Conservation (phyloP, 2,113 vertebrate species). For the Brienomyrus brachyistius region DNA sequence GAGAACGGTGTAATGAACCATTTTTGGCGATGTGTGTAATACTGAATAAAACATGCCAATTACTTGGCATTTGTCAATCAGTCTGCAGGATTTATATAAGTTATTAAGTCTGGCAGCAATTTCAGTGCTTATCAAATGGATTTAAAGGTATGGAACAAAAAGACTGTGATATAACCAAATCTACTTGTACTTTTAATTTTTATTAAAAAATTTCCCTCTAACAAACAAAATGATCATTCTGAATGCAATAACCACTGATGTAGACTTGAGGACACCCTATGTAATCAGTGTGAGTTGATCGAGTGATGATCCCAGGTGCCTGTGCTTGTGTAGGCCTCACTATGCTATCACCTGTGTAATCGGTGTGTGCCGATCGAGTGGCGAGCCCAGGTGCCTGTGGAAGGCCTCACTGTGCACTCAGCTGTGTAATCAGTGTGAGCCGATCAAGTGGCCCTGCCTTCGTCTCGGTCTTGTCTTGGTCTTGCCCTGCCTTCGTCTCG, state of each 20-base stretch:
- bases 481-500: no score
- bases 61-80: not conserved
- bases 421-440: no score
- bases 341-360: no score
- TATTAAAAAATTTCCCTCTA: no score
- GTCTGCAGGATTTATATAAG: not conserved
- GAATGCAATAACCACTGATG: not conserved
- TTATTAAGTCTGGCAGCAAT: not conserved
- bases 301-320: no score
- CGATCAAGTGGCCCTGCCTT: no score
- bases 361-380: no score
- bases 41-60: not conserved
- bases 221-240: no score
- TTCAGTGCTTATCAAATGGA: not conserved
- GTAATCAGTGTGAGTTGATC: not conserved
- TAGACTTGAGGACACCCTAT: not conserved
- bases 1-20: not conserved
- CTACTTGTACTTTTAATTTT: not conserved
- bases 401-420: no score
- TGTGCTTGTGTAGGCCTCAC: no score
- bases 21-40: not conserved
- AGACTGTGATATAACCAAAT: not conserved
- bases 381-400: no score
- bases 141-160: not conserved
- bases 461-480: no score